Evolutionary conservation across 1,140 invertebrate genomes (phyloP).

Genomic region (Micrasema longulum): DNA sequence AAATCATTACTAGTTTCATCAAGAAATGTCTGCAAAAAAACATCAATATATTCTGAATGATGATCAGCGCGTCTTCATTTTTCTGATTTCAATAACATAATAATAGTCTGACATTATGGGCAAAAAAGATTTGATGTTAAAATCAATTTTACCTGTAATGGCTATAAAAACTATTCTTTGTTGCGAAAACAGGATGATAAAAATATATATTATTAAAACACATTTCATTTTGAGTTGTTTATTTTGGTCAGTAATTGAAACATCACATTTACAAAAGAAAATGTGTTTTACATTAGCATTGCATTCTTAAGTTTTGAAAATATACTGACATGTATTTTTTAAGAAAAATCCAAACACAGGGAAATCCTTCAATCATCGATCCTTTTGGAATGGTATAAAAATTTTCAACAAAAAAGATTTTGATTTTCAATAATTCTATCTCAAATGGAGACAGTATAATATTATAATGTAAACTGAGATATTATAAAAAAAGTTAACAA

Average conservation of each 20-base stretch:
- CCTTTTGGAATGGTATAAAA: conserved; percentile 30
- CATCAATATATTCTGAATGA: too few relatives aligned
- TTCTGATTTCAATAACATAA: too few relatives aligned
- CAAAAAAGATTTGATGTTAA: too few relatives aligned
- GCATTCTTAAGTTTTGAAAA: background rate
- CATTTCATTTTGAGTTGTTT: conserved; percentile 21
- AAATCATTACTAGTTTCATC: too few relatives aligned
- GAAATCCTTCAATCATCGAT: background rate
- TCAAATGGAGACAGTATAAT: conserved; percentile 1
- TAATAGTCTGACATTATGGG: too few relatives aligned
- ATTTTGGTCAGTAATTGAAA: conserved; percentile 39
- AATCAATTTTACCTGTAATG: too few relatives aligned
- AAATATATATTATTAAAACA: background rate
- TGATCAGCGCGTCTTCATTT: too few relatives aligned
- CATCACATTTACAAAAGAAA: conserved; percentile 16
- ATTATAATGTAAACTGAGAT: conserved; percentile 23
- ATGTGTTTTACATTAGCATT: conserved; percentile 5
- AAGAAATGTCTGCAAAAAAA: too few relatives aligned
- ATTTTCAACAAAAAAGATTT: conserved; percentile 7
- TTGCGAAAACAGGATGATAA: too few relatives aligned
- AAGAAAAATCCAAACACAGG: background rate
- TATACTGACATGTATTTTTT: background rate
- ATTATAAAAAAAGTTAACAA: conserved; percentile 17
- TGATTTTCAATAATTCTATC: background rate
- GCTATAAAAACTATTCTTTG: too few relatives aligned